Evolutionary conservation across 2,888 invertebrate species (phyloP), one percentile per base, ranked within the genome.

Genomic region (Matsumyia berberina): DNA sequence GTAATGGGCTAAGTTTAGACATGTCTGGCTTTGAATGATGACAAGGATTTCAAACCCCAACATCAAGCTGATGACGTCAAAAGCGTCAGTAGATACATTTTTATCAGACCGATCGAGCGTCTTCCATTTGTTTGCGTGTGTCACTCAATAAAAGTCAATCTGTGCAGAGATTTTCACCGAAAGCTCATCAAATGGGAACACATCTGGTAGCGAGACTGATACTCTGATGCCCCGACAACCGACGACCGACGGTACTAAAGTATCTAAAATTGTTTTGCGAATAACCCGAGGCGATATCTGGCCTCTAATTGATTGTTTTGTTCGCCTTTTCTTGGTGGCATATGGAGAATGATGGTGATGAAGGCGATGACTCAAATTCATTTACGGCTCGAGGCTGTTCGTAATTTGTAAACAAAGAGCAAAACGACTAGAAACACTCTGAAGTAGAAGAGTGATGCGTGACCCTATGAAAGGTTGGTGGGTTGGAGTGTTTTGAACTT

Each of bases 231-330:
- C 44, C 11, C 15, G 9, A 19, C 31, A n/a, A n/a, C n/a, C n/a
- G n/a, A n/a, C n/a, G n/a, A n/a, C n/a, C n/a, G n/a, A 33, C 9
- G 11, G 60, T 11, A 15, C 29, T 60, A 46, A 62, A 49, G 35
- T 62, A 62, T 62, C 62, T 29, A 17, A 31, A 60, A 60, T 15
- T 60, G 60, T 17, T 60, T 44, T 42, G 60, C 60, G 42, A 37
- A 57, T 57, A 24, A 37, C 19, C 57, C 57, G 57, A 29, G 29
- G 15, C 44, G n/a, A 44, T 60, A 44, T 60, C 24, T 58, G 39
- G 58, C 58, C n/a, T 19, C 19, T 19, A 46, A 62, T 35, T 62
- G 35, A 35, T 62, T 62, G 7, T 17, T 31, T 33, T 53, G 7
- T 15, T 53, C 33, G 31, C 33, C 31, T 33, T 53, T 31, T 35